phyloP scores from a whole-genome alignment of 2,797 vertebrate genomes.

The Nasua narica region DNA sequence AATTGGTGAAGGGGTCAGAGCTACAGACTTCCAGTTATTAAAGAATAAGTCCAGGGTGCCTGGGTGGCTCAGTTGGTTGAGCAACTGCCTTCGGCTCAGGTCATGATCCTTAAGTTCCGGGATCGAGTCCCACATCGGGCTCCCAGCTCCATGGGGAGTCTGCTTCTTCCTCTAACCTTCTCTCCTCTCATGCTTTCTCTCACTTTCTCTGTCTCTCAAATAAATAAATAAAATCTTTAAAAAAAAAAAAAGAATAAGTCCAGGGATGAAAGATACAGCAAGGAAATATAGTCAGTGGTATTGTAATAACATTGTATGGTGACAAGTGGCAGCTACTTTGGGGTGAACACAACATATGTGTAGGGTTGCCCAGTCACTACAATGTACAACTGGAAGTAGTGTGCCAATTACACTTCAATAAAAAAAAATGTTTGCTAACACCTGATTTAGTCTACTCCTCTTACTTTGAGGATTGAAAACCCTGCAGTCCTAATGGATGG shows the following conservation, averaged over 20 bases:
- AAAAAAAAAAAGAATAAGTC: no score
- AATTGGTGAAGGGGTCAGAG: background rate
- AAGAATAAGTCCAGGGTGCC: background rate
- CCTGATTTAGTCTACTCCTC: background rate
- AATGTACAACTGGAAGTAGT: background rate
- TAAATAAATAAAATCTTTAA: no score
- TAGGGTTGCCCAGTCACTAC: background rate
- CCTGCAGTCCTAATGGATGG: rapidly evolving
- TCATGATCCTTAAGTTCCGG: no score
- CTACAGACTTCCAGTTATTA: background rate
- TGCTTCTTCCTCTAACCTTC: no score
- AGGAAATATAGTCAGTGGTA: background rate
- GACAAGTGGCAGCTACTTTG: background rate
- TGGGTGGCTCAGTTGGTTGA: no score
- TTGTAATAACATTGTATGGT: background rate
- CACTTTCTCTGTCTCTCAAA: no score
- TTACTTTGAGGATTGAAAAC: background rate
- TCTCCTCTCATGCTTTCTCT: no score
- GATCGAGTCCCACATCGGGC: no score
- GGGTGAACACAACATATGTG: background rate
- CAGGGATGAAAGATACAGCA: background rate
- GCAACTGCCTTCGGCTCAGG: no score
- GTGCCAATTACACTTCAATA: background rate
- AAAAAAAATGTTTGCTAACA: background rate
- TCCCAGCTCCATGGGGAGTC: no score